Percentiles rank a stretch among this genome's conserved stretches.
Evolutionary conservation across 2,113 vertebrate species (phyloP).

Genomic region (Uria lomvia): DNA sequence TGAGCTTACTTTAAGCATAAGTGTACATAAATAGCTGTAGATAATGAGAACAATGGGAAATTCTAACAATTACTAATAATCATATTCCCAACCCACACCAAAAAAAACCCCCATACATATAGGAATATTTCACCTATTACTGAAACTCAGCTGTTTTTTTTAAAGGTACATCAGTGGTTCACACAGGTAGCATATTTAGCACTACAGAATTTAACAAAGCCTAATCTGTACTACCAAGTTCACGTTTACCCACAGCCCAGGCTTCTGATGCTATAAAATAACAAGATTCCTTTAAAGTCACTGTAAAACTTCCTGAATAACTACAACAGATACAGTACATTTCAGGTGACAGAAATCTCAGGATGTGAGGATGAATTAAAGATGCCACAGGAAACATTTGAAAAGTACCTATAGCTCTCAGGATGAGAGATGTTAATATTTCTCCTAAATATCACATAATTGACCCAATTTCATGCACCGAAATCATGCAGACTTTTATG

Average conservation of each 20-base stretch:
- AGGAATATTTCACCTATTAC: background rate
- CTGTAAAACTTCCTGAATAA: background rate
- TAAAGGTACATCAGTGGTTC: background rate
- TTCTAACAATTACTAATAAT: background rate
- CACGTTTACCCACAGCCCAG: fast-evolving
- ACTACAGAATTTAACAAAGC: background rate
- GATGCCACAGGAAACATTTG: background rate
- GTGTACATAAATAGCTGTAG: background rate
- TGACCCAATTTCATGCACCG: background rate
- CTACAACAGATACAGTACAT: background rate
- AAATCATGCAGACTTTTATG: background rate
- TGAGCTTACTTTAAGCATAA: background rate
- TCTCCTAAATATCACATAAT: background rate
- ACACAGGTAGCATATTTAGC: background rate
- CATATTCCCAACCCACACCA: background rate
- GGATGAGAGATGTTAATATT: background rate
- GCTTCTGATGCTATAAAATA: background rate
- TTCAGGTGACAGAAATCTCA: background rate
- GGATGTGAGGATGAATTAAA: background rate
- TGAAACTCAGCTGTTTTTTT: background rate
- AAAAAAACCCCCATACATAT: background rate
- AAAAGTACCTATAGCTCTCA: background rate
- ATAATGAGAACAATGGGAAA: background rate
- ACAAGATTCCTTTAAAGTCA: background rate
- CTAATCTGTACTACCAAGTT: background rate